A percentile compares a stretch with the other conserved stretches of the same genome.
These are phyloP conservation scores for Rhinolophus sinicus DNA, from an alignment of 2,113 vertebrate species.

Conservation along the genomic window DNA sequence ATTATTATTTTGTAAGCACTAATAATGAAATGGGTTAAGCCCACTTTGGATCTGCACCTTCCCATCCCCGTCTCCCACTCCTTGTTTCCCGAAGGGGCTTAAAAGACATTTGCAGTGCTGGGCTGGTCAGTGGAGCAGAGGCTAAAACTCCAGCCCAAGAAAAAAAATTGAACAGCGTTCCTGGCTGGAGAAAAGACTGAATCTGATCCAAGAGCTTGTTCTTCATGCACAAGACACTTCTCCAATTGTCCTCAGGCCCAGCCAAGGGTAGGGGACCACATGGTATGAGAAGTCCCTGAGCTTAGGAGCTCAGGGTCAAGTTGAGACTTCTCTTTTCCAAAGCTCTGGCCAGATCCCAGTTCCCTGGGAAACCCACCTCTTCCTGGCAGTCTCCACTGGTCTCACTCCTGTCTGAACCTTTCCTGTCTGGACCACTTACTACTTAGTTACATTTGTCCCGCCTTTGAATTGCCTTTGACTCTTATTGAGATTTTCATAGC, in stretches of 20 bases:
- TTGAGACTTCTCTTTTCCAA: neutral
- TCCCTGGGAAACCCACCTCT: no score
- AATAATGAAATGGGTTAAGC: neutral
- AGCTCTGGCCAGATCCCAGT: neutral
- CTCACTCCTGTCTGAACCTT: neutral
- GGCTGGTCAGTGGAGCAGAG: neutral
- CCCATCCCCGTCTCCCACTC: neutral
- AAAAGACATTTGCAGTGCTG: no score
- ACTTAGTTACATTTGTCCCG: neutral
- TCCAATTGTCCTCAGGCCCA: neutral
- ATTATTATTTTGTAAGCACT: neutral
- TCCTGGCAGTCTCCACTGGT: neutral
- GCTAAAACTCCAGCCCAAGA: neutral
- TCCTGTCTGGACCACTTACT: neutral
- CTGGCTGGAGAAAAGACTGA: neutral
- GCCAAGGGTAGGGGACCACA: neutral
- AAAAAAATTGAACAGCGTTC: neutral
- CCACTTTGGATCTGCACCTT: neutral
- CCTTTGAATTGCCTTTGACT: neutral
- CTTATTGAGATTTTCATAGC: neutral
- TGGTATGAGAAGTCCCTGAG: neutral
- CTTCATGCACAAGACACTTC: neutral
- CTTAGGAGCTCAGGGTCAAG: neutral
- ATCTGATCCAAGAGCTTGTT: neutral
- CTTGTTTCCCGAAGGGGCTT: neutral